Evolutionary conservation across 2,888 invertebrate species (phyloP).

Genomic region (Alentia gelatinosa): DNA sequence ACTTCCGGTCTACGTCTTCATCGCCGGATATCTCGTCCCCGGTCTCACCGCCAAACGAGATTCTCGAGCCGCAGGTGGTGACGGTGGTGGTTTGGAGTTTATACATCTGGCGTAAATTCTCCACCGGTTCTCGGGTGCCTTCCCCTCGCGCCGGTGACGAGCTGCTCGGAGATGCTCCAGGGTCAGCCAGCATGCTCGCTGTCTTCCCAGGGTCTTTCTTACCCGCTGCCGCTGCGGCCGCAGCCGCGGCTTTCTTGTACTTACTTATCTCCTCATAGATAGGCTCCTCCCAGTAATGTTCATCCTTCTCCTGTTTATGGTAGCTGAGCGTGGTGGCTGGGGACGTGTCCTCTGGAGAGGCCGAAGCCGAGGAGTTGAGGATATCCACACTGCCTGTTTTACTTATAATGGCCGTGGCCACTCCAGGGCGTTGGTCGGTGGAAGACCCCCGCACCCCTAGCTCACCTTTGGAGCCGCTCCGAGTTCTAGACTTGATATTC

Average conservation of each 20-base stretch:
- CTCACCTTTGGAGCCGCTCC: slow-evolving; percentile 32
- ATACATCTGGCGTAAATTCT: slow-evolving; percentile 49
- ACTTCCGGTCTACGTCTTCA: background rate
- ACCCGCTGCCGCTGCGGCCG: background rate
- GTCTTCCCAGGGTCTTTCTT: background rate
- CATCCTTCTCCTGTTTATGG: slow-evolving; percentile 71
- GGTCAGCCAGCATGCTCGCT: background rate
- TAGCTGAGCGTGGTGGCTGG: slow-evolving; percentile 21
- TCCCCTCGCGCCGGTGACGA: background rate
- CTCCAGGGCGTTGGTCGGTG: background rate
- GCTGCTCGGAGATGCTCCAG: background rate
- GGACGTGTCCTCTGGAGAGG: background rate
- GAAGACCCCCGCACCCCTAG: background rate
- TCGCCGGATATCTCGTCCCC: background rate
- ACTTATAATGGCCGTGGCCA: slow-evolving; percentile 43
- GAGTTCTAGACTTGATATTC: background rate
- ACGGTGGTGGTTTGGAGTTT: background rate
- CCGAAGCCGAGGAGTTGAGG: background rate
- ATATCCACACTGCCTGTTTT: background rate
- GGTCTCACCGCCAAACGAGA: background rate
- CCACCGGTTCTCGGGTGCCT: slow-evolving; percentile 22
- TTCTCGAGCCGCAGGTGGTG: background rate
- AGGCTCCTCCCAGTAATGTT: slow-evolving; percentile 78
- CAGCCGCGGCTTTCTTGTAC: background rate
- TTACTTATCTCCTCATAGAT: slow-evolving; percentile 74